Percentiles rank a stretch among this genome's conserved stretches.
phyloP scores from a whole-genome alignment of 2,113 vertebrate genomes.

The Formicarius rufipectus region DNA sequence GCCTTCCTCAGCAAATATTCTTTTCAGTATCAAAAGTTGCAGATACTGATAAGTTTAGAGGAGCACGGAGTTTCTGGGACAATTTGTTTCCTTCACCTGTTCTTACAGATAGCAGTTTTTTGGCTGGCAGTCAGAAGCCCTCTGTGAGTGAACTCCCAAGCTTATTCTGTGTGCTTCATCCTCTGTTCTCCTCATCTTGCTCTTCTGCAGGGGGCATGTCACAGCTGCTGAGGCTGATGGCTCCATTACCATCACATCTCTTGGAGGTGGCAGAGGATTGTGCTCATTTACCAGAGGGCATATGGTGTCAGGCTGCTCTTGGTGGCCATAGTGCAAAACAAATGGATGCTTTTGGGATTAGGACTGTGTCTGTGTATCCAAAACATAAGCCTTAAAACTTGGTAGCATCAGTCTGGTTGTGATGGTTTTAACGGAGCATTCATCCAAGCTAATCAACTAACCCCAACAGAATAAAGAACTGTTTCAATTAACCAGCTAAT shows the following conservation, averaged over 20 bases:
- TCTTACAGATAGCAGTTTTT: not conserved
- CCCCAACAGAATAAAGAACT: not conserved
- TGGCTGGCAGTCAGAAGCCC: not conserved
- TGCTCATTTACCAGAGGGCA: not conserved
- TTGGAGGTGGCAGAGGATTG: not conserved
- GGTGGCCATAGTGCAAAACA: not conserved
- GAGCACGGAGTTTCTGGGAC: not conserved
- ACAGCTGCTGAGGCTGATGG: not conserved
- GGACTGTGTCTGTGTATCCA: not conserved
- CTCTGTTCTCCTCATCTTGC: not conserved
- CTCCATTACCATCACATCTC: not conserved
- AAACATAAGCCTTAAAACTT: accelerated
- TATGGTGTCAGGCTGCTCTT: not conserved
- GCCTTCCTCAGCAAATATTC: not conserved
- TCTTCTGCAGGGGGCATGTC: not conserved
- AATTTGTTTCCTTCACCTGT: not conserved
- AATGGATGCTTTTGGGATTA: not conserved
- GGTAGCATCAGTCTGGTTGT: not conserved
- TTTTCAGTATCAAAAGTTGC: not conserved
- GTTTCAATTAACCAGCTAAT: not conserved
- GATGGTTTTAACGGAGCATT: not conserved
- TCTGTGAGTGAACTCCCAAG: not conserved
- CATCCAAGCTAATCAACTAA: not conserved
- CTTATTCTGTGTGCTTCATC: not conserved
- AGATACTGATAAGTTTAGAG: not conserved